Evolutionary conservation across 2,113 vertebrate genomes (phyloP), one percentile per base, ranked within the genome.

Genomic region (Lipophrys pholis): DNA sequence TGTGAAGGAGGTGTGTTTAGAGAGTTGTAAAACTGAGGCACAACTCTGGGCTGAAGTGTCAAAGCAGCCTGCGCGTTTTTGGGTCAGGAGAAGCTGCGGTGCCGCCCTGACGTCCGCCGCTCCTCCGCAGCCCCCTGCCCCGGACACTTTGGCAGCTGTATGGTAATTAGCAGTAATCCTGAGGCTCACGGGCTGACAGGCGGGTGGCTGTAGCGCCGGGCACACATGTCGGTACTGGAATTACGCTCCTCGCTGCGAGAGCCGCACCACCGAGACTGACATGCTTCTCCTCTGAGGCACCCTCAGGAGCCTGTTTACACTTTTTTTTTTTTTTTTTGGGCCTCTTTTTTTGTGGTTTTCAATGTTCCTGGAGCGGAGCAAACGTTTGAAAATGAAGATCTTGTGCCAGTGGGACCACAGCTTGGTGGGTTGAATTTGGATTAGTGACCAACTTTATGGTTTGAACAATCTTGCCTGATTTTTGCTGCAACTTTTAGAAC

Each of bases 311-410:
- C 1, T 17, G 2, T 7, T 36, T 55, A 50, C 10, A 16, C 52
- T 43, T 36, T 7, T 16, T 40, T 60, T 40, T 50, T 43, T 2
- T 39, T 6, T 30, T 5, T 1, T 3, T 1, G 54, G 30, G 11
- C 21, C 21, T 50, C 40, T 2, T 39, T 6, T 30, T 5, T 1
- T 3, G 38, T 8, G 42, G 5, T 76, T 75, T 69, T 63, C 43
- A 6, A 92, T 92, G 85, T 64, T 92, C 75, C 43, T 90, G 83
- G 82, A 90, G 63, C 75, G 63, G 36, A 57, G 54, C 0, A 90
- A 89, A 46, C 76, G 11, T 59, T 81, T 93, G 60, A 91, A 82
- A 80, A 95, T 96, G 95, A 97, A 94, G 94, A 95, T 97, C 62
- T 94, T 95, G 7, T 76, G 94, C 81, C 85, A 87, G 15, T 90